Base-by-base conservation (phyloP, 2,888 invertebrate genomes). In the Drosophila demipolita region DNA sequence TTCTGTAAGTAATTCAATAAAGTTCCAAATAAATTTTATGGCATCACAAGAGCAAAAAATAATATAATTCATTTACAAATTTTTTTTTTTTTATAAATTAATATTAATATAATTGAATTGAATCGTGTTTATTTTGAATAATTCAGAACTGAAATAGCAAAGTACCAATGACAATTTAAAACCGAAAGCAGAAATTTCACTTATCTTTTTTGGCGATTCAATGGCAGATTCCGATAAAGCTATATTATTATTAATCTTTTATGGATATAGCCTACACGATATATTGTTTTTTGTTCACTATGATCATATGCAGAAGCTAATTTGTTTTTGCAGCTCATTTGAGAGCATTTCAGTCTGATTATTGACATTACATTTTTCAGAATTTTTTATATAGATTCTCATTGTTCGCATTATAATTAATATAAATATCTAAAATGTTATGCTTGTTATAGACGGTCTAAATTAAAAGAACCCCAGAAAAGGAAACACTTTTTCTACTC, bases 1-100 rank as follows among this genome's bases (percentile, higher is more conserved):
- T 83, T 80, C 71, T 74, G 73, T 66, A 57, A 70, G 82, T 67
- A 71, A 84, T 84, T 74, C 66, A 58, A 58, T 42, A 69, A 58
- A 53, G 45, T 32, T 42, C 5, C 42, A 12, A 15, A 42, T 38
- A 9, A 35, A 57, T 68, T 29, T n/a, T n/a, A 8, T 2, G 36
- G 32, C 3, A 20, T 1, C 26, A 32, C 35, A 15, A 45, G 4
- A 4, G 45, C 23, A 15, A 45, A 23, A 45, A 23, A 15, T 23
- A 15, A 23, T 15, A 2, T 8, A 23, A 23, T 15, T 2, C 23
- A 45, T 45, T 8, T 23, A 15, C 3, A 5, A 29, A 29, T 4
- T 1, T 9, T 17, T 17, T 8, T 38, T 3, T 42, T 15, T 45
- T 45, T 8, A 8, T 15, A 15, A 29, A 0, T 23, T 1, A 23